Conservation (phyloP, 1,140 invertebrate genomes). For the Leguminivora glycinivorella region DNA sequence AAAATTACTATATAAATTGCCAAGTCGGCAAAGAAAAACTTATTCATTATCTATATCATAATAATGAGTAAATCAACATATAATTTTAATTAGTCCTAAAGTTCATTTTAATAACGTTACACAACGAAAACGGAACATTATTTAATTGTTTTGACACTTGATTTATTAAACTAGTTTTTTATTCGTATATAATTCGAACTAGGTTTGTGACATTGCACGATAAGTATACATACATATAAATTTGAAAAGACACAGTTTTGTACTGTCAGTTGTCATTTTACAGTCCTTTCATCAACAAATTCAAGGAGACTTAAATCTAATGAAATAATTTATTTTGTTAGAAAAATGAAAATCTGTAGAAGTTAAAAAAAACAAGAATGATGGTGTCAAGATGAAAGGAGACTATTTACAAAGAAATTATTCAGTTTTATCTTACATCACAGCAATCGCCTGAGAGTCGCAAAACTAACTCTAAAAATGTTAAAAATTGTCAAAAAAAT, state of each 20-base stretch:
- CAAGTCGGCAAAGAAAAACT: background rate
- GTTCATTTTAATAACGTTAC: background rate
- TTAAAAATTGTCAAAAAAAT: slow-evolving; percentile 57
- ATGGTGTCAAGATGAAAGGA: slow-evolving; percentile 34
- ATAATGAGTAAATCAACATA: background rate
- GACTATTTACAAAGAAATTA: slow-evolving; percentile 56
- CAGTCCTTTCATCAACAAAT: background rate
- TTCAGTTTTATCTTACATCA: slow-evolving; percentile 68
- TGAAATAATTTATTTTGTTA: slow-evolving; percentile 22
- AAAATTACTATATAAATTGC: background rate
- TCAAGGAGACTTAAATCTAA: slow-evolving; percentile 1
- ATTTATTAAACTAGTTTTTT: slow-evolving; percentile 17
- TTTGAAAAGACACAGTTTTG: slow-evolving; percentile 22
- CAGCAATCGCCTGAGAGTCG: slow-evolving; percentile 72
- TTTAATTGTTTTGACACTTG: background rate
- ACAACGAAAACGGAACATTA: background rate
- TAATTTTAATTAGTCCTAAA: background rate
- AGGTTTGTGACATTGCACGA: background rate
- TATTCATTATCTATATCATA: background rate
- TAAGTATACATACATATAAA: slow-evolving; percentile 15
- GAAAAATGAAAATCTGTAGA: slow-evolving; percentile 5
- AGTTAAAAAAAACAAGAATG: slow-evolving; percentile 11
- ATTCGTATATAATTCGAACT: slow-evolving; percentile 17
- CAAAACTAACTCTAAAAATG: slow-evolving; percentile 63
- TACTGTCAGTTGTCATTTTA: background rate